Percentiles rank a stretch among this genome's conserved stretches.
These are phyloP conservation scores for Alca torda DNA, from an alignment of 2,797 vertebrate genomes.

Conservation along the genomic window DNA sequence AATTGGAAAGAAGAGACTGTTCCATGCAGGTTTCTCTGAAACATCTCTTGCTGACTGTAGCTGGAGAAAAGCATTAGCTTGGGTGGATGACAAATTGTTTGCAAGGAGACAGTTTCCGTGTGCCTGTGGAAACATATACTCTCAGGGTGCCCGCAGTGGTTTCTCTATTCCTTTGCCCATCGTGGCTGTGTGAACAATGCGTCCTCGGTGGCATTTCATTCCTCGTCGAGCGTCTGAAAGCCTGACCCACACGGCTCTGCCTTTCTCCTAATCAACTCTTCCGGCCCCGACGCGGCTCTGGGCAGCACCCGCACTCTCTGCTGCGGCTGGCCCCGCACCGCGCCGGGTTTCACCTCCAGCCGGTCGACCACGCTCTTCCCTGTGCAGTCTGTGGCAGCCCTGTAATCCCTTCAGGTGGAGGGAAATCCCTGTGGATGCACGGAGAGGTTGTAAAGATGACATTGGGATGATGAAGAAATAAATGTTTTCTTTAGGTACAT, in stretches of 20 bases:
- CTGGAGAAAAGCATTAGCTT: conserved; percentile 16
- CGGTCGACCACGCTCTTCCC: not conserved
- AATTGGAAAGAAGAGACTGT: not conserved
- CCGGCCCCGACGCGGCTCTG: not conserved
- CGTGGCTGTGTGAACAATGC: not conserved
- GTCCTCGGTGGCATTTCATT: not conserved
- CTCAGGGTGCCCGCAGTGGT: not conserved
- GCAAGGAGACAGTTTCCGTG: not conserved
- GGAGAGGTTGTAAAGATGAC: not conserved
- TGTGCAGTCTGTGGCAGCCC: not conserved
- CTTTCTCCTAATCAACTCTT: not conserved
- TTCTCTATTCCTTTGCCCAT: conserved; percentile 22
- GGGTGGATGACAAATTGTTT: conserved; percentile 37
- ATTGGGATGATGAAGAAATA: not conserved
- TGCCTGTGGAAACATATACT: conserved; percentile 17
- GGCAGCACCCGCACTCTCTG: not conserved
- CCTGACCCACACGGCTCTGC: not conserved
- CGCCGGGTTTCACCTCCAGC: not conserved
- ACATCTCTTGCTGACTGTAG: not conserved
- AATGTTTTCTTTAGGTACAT: not conserved
- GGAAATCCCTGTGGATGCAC: not conserved
- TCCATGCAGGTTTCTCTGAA: conserved; percentile 7
- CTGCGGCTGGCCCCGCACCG: not conserved
- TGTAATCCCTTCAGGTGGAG: not conserved
- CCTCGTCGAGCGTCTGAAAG: not conserved